A percentile compares a stretch with the other conserved stretches of the same genome.
These are phyloP conservation scores for Acrobasis consociella DNA, from an alignment of 2,888 invertebrate genomes.

Conservation along the genomic window DNA sequence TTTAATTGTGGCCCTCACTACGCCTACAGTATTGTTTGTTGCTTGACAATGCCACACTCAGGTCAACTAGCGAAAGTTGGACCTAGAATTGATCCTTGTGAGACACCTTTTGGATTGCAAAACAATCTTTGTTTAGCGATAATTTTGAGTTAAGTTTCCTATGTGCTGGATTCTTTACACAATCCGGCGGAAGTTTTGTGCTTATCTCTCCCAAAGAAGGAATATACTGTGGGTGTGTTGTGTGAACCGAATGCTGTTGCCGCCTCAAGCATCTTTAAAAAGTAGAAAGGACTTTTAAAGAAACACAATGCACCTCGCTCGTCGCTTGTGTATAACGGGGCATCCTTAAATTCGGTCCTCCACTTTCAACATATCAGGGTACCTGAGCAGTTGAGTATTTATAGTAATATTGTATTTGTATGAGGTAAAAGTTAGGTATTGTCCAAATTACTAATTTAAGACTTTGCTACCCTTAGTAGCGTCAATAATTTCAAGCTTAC, in stretches of 20 bases:
- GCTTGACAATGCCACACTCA: slow-evolving; percentile 40
- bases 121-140: slow-evolving; percentile 29
- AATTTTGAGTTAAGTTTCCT: slow-evolving; percentile 39
- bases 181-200: slow-evolving; percentile 69
- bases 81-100: slow-evolving; percentile 15
- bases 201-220: slow-evolving; percentile 69
- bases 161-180: slow-evolving; percentile 47
- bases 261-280: slow-evolving; percentile 35
- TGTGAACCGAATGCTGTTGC: slow-evolving; percentile 52
- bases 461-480: too few relatives aligned
- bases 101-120: slow-evolving; percentile 10
- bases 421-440: too few relatives aligned
- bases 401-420: neutral
- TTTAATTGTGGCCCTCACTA: slow-evolving; percentile 57
- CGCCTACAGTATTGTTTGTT: slow-evolving; percentile 51
- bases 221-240: slow-evolving; percentile 60
- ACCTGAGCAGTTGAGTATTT: neutral
- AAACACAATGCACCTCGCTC: slow-evolving; percentile 29
- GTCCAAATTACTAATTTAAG: too few relatives aligned
- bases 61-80: slow-evolving; percentile 33
- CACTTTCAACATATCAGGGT: neutral
- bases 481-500: too few relatives aligned
- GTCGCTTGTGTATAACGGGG: slow-evolving; percentile 25
- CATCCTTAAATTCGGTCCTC: slow-evolving; percentile 2
- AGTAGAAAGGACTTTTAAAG: slow-evolving; percentile 41